Conservation (phyloP, 2,888 invertebrate species). For the Gastracanthus pulcherrimus region DNA sequence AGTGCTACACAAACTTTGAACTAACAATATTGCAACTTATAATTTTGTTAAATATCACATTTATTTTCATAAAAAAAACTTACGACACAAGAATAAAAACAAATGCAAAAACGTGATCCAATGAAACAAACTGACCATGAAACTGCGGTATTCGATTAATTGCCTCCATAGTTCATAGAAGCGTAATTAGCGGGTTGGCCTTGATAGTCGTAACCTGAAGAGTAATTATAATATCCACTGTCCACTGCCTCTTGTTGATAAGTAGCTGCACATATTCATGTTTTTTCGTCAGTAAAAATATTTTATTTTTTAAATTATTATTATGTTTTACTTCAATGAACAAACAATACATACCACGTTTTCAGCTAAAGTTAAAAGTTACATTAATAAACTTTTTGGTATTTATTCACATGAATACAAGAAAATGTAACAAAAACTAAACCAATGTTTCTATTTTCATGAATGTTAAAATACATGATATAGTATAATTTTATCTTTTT, state of each 20-base stretch:
- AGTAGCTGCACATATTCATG: slow-evolving; percentile 68
- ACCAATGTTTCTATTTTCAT: no score
- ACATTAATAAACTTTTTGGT: no score
- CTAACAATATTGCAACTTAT: slow-evolving; percentile 42
- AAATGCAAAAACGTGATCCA: slow-evolving; percentile 44
- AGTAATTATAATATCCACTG: slow-evolving; percentile 70
- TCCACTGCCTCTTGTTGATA: slow-evolving; percentile 73
- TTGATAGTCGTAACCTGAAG: slow-evolving; percentile 71
- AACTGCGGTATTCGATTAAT: slow-evolving; percentile 70
- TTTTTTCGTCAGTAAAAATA: slow-evolving; percentile 53
- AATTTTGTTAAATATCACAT: slow-evolving; percentile 31
- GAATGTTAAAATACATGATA: no score
- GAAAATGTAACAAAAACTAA: no score
- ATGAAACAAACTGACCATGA: slow-evolving; percentile 71
- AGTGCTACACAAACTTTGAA: slow-evolving; percentile 29
- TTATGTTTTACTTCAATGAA: slow-evolving; percentile 4
- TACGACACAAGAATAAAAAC: slow-evolving; percentile 52
- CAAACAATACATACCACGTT: not conserved
- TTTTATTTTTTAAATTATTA: slow-evolving; percentile 21
- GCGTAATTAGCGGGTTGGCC: slow-evolving; percentile 71
- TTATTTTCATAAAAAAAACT: slow-evolving; percentile 60
- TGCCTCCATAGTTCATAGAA: slow-evolving; percentile 70
- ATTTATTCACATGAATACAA: no score
- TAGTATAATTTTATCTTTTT: not conserved
- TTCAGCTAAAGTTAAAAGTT: not conserved